A percentile compares a stretch with the other conserved stretches of the same genome.
These are phyloP conservation scores for Helicoverpa zea DNA, from an alignment of 1,140 invertebrate species.

Conservation along the genomic window DNA sequence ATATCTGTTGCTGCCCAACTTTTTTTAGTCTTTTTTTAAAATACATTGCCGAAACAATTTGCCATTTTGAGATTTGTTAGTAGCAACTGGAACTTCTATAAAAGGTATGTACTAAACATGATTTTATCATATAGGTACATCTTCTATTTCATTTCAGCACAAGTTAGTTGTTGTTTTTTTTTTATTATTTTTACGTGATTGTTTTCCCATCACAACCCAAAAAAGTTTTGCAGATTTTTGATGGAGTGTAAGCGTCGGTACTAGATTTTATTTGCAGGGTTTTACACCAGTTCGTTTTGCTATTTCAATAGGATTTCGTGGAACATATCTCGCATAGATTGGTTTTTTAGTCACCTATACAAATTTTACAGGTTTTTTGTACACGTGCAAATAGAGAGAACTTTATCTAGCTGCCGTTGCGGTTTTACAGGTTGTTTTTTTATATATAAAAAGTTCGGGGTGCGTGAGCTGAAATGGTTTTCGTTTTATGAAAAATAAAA, in stretches of 20 bases:
- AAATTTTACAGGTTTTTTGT: background rate
- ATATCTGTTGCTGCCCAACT: no score
- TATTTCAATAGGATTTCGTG: background rate
- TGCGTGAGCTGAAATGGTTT: no score
- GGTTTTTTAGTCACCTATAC: background rate
- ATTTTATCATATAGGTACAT: no score
- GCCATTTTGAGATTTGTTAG: no score
- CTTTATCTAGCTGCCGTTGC: background rate
- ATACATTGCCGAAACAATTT: no score
- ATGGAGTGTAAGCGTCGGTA: background rate
- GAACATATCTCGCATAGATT: constrained; percentile 5
- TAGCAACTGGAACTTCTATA: no score
- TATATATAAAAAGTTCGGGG: no score
- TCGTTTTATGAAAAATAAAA: no score
- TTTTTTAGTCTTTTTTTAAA: no score
- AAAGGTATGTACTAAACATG: no score
- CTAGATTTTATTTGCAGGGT: constrained; percentile 5
- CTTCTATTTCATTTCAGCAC: background rate
- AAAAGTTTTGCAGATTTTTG: constrained; percentile 9
- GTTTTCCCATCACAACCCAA: background rate
- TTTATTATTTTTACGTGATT: background rate
- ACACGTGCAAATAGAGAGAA: background rate
- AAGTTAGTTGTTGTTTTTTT: background rate
- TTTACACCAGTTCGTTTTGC: background rate
- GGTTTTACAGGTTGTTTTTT: background rate